These are phyloP conservation scores for Stenurella melanura DNA, from an alignment of 2,888 invertebrate species.

Conservation along the genomic window DNA sequence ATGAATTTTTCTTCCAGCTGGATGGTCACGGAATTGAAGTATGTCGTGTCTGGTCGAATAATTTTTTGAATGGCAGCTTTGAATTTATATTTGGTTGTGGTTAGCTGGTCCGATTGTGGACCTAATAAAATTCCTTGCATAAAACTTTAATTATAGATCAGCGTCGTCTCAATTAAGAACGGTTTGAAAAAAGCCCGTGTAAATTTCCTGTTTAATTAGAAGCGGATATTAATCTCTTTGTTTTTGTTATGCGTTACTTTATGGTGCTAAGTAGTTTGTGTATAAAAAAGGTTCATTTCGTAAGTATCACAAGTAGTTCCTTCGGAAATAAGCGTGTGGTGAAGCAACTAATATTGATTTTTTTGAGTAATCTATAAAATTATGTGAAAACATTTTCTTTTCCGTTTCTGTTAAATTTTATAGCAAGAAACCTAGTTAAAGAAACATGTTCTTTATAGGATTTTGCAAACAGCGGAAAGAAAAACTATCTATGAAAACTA, in stretches of 20 bases:
- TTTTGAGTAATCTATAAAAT: no score
- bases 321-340: no score
- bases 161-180: constrained; percentile 40
- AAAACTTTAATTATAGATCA: constrained; percentile 51
- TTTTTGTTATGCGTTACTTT: not conserved
- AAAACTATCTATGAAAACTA: no score
- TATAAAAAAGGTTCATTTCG: not conserved
- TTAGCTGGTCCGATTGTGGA: constrained; percentile 39
- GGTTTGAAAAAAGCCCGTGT: constrained; percentile 10
- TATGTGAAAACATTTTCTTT: no score
- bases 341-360: not conserved
- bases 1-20: constrained; percentile 34
- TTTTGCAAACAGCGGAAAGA: no score
- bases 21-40: constrained; percentile 41
- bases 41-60: constrained; percentile 46
- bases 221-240: constrained; percentile 12
- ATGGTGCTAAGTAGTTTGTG: not conserved
- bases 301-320: not conserved
- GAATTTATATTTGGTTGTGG: constrained; percentile 53
- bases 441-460: no score
- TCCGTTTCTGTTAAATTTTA: no score
- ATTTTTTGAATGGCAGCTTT: constrained; percentile 55
- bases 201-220: constrained; percentile 25
- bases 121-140: constrained; percentile 50
- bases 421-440: no score